Percentiles rank a stretch among this genome's conserved stretches.
phyloP scores from a whole-genome alignment of 2,888 invertebrate species.

The Neelides folsomi region DNA sequence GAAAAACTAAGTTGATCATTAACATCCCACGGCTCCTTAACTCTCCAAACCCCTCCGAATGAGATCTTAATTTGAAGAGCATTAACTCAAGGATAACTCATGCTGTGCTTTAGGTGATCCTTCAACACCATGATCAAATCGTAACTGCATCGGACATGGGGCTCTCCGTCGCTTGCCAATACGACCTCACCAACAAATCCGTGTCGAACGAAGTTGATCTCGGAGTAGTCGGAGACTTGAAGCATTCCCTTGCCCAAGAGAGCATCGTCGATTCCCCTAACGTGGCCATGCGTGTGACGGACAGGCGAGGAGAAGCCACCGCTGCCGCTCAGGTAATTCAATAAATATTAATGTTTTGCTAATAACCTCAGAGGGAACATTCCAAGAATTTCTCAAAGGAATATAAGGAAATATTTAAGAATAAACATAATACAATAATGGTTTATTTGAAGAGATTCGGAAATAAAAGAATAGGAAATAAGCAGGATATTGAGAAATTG shows the following conservation, averaged over 20 bases:
- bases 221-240: conserved; percentile 72
- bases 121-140: conserved; percentile 90
- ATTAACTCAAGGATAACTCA: conserved; percentile 1
- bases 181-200: conserved; percentile 84
- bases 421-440: neutral
- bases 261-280: conserved; percentile 85
- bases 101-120: conserved; percentile 36
- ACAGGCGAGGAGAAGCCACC: conserved; percentile 32
- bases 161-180: conserved; percentile 82
- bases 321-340: conserved; percentile 33
- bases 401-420: neutral
- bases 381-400: neutral
- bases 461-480: neutral
- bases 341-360: no score
- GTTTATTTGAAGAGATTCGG: neutral
- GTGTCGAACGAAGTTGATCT: conserved; percentile 70
- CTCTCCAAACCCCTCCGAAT: conserved; percentile 2
- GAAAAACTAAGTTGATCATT: neutral
- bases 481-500: neutral
- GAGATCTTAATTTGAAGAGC: conserved; percentile 6
- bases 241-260: conserved; percentile 73
- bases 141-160: conserved; percentile 89
- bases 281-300: conserved; percentile 60
- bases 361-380: neutral
- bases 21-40: no score